Evolutionary conservation across 2,888 invertebrate species (phyloP).

Genomic region (Mayetiola destructor): DNA sequence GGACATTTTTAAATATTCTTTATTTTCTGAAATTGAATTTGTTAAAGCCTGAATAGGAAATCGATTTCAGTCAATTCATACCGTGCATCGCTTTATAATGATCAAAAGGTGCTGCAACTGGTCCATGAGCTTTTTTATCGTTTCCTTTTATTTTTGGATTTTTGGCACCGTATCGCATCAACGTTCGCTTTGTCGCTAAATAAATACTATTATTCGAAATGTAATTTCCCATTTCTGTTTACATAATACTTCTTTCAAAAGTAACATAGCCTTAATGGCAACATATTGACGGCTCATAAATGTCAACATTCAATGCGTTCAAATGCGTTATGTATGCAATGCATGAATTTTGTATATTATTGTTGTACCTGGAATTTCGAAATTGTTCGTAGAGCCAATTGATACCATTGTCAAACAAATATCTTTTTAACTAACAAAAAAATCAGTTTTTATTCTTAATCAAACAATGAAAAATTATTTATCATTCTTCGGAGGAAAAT

Average conservation of each 20-base stretch:
- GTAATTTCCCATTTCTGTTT: neutral
- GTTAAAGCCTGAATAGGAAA: too few relatives aligned
- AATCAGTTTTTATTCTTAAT: too few relatives aligned
- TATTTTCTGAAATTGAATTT: conserved; percentile 36
- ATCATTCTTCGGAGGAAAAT: too few relatives aligned
- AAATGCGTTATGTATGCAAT: neutral
- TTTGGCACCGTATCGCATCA: conserved; percentile 52
- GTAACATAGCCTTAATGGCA: too few relatives aligned
- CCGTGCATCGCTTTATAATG: conserved; percentile 46
- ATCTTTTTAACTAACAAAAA: too few relatives aligned
- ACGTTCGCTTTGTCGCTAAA: neutral
- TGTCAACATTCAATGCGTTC: neutral
- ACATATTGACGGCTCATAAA: neutral
- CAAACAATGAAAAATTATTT: too few relatives aligned
- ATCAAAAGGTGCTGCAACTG: conserved; percentile 55
- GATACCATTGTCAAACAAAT: too few relatives aligned
- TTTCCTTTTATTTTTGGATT: conserved; percentile 58
- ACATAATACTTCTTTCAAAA: neutral
- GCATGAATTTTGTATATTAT: neutral
- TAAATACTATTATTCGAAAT: neutral
- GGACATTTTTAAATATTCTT: conserved; percentile 45
- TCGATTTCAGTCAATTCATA: conserved; percentile 20
- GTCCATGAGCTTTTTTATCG: conserved; percentile 45
- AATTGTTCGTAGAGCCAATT: too few relatives aligned
- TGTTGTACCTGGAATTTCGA: too few relatives aligned